Evolutionary conservation across 2,888 invertebrate genomes (phyloP).

Genomic region (Caenorhabditis becei): DNA sequence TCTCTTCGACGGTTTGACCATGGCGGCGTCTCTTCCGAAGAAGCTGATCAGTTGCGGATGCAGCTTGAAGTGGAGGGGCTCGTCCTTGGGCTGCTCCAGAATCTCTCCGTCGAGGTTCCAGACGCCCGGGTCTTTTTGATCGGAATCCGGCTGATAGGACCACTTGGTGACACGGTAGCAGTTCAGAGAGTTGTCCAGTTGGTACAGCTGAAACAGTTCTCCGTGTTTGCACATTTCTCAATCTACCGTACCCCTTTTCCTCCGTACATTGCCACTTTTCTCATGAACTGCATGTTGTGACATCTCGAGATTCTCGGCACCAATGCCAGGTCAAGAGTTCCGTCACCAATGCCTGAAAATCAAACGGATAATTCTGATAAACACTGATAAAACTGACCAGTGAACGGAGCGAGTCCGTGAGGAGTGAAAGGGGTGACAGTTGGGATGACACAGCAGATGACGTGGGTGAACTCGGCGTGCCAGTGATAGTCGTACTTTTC

Average conservation of each 20-base stretch:
- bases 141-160: slow-evolving; percentile 77
- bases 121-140: slow-evolving; percentile 73
- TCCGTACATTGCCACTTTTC: slow-evolving; percentile 80
- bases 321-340: slow-evolving; percentile 78
- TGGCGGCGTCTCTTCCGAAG: slow-evolving; percentile 79
- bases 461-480: slow-evolving; percentile 77
- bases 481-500: slow-evolving; percentile 69
- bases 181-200: slow-evolving; percentile 71
- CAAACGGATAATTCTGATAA: not conserved
- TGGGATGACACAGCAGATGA: slow-evolving; percentile 80
- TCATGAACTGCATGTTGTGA: slow-evolving; percentile 79
- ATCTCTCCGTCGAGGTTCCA: slow-evolving; percentile 81
- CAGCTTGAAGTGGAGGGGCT: slow-evolving; percentile 77
- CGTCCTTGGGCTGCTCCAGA: slow-evolving; percentile 77
- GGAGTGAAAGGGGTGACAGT: slow-evolving; percentile 79
- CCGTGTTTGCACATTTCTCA: too few species aligned
- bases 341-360: slow-evolving; percentile 77
- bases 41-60: slow-evolving; percentile 79
- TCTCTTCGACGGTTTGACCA: slow-evolving; percentile 75
- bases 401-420: slow-evolving; percentile 77
- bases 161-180: slow-evolving; percentile 78
- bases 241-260: slow-evolving; percentile 70
- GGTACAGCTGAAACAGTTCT: slow-evolving; percentile 62
- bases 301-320: slow-evolving; percentile 77
- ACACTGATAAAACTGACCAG: slow-evolving; percentile 34